Evolutionary conservation across 2,797 vertebrate species (phyloP).

Genomic region (Gouania willdenowi): DNA sequence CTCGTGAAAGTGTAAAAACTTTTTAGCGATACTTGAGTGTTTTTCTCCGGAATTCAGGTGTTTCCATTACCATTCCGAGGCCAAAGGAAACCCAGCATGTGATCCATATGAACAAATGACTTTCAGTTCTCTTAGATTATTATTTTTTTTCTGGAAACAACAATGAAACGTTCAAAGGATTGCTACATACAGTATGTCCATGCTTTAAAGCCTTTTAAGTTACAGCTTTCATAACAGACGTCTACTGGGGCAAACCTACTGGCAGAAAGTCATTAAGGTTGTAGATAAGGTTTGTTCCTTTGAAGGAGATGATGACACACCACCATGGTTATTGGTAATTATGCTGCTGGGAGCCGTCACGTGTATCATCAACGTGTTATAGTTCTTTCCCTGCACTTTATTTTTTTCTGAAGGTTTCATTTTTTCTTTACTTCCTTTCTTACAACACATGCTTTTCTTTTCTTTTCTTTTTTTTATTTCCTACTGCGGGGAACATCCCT

Average conservation of each 20-base stretch:
- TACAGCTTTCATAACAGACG: conserved; percentile 6
- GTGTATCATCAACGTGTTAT: no score
- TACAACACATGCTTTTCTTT: no score
- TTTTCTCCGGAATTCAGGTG: no score
- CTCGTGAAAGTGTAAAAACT: no score
- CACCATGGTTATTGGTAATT: conserved; percentile 62
- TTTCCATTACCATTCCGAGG: no score
- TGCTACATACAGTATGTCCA: no score
- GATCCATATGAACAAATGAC: no score
- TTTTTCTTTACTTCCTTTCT: conserved; percentile 21
- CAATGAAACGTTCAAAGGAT: no score
- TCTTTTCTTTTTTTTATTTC: conserved; percentile 3
- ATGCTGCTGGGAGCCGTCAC: conserved; percentile 58
- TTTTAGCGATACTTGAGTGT: no score
- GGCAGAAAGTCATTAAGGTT: conserved; percentile 2
- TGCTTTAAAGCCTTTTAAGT: conserved; percentile 14
- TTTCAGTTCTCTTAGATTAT: no score
- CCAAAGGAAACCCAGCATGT: no score
- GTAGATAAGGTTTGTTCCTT: conserved; percentile 13
- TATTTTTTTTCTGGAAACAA: no score
- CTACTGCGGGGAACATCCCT: not conserved
- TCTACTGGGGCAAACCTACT: conserved; percentile 11
- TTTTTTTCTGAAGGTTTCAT: conserved; percentile 32
- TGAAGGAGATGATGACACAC: conserved; percentile 14
- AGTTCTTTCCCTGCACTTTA: conserved; percentile 38